phyloP scores from a whole-genome alignment of 2,797 vertebrate genomes.

The Pagetopsis macropterus region DNA sequence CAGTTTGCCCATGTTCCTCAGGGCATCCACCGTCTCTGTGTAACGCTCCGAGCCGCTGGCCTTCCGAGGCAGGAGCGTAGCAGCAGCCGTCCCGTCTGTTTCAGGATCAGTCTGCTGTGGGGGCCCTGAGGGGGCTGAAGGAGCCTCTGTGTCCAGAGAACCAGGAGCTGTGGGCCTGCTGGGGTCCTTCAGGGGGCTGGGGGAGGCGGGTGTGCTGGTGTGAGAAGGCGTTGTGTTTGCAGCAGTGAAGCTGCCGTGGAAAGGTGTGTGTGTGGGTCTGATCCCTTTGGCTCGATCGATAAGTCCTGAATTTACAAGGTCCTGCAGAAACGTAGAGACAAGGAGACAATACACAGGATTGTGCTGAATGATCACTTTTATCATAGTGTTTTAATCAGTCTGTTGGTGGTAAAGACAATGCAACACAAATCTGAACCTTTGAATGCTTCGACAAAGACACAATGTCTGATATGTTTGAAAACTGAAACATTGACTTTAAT shows the following conservation, averaged over 20 bases:
- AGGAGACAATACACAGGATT: no score
- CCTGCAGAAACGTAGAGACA: slow-evolving; percentile 15
- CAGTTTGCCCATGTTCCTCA: slow-evolving; percentile 71
- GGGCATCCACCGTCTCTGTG: slow-evolving; percentile 65
- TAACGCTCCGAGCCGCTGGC: slow-evolving; percentile 41
- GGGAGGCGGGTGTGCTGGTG: neutral
- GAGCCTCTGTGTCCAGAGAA: neutral
- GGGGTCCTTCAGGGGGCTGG: neutral
- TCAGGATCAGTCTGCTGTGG: neutral
- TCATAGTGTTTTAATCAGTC: no score
- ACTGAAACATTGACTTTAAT: no score
- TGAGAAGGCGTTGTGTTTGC: neutral
- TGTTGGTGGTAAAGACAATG: no score
- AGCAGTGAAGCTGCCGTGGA: neutral
- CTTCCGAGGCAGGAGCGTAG: neutral
- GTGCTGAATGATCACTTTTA: no score
- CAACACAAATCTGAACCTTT: no score
- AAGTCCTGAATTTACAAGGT: neutral
- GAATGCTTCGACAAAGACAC: no score
- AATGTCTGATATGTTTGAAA: no score
- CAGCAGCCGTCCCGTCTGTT: accelerated
- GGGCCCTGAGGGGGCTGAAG: neutral
- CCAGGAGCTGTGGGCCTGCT: accelerated
- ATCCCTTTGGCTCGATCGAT: neutral
- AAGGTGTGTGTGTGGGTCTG: neutral